Evolutionary conservation across 2,797 vertebrate species (phyloP).

Genomic region (Darevskia nairensis): DNA sequence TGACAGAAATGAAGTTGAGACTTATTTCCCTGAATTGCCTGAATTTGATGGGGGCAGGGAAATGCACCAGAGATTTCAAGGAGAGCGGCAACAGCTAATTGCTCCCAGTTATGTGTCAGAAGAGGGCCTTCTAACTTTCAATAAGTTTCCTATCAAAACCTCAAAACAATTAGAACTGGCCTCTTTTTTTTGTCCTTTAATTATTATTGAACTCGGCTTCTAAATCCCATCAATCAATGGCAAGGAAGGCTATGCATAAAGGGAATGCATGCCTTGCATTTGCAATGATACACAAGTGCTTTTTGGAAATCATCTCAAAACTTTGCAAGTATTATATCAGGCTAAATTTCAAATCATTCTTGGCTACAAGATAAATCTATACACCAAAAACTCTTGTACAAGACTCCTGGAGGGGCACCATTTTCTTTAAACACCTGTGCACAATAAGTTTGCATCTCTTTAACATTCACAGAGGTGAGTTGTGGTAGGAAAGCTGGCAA

Average conservation of each 20-base stretch:
- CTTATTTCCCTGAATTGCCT: no score
- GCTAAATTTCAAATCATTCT: background rate
- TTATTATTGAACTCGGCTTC: background rate
- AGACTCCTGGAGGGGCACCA: background rate
- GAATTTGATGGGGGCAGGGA: no score
- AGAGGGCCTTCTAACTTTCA: no score
- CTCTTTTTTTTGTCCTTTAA: background rate
- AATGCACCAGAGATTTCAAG: background rate
- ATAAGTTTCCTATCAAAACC: background rate
- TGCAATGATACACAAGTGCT: background rate
- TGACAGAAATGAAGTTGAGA: no score
- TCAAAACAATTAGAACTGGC: background rate
- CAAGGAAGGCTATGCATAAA: background rate
- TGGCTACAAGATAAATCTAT: background rate
- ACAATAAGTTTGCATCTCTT: background rate
- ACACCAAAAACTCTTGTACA: background rate
- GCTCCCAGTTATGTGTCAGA: no score
- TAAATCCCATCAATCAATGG: background rate
- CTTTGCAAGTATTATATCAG: no score
- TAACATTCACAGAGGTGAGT: background rate
- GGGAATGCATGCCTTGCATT: background rate
- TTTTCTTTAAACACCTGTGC: background rate
- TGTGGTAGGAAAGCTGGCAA: background rate
- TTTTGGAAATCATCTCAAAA: background rate
- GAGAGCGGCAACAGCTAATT: no score